Percentiles rank a stretch among this genome's conserved stretches.
Conservation (phyloP, 2,113 vertebrate species). For the Gobiocypris rarus region DNA sequence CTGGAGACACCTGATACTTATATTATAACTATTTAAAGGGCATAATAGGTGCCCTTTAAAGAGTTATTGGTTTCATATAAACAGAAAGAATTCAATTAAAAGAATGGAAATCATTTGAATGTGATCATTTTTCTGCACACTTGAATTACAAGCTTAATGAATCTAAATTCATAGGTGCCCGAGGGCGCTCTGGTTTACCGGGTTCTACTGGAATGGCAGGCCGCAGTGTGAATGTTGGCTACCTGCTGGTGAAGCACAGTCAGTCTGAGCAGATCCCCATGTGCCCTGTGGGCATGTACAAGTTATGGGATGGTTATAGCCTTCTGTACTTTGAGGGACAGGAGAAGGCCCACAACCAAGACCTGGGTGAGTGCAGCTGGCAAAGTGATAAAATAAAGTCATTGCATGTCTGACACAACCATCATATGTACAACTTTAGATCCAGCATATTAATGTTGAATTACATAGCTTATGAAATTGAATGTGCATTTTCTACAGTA, state of each 20-base stretch:
- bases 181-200: constrained; percentile 77
- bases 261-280: constrained; percentile 90
- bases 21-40: no score
- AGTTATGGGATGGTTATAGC: constrained; percentile 96
- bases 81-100: no score
- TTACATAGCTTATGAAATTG: no score
- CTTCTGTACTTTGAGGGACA: constrained; percentile 96
- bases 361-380: constrained; percentile 82
- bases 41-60: no score
- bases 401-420: no score
- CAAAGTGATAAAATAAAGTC: background rate
- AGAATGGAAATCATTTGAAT: background rate
- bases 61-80: no score
- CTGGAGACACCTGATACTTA: no score
- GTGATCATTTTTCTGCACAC: background rate
- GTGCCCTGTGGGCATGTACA: constrained; percentile 93
- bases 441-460: no score
- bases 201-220: constrained; percentile 91
- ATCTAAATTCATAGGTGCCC: constrained; percentile 73
- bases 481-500: no score
- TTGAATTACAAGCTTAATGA: background rate
- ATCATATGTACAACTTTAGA: no score
- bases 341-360: constrained; percentile 97
- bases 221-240: constrained; percentile 92
- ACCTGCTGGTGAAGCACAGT: constrained; percentile 97